Evolutionary conservation across 1,140 invertebrate genomes (phyloP).

Genomic region (Sesamia nonagrioides): DNA sequence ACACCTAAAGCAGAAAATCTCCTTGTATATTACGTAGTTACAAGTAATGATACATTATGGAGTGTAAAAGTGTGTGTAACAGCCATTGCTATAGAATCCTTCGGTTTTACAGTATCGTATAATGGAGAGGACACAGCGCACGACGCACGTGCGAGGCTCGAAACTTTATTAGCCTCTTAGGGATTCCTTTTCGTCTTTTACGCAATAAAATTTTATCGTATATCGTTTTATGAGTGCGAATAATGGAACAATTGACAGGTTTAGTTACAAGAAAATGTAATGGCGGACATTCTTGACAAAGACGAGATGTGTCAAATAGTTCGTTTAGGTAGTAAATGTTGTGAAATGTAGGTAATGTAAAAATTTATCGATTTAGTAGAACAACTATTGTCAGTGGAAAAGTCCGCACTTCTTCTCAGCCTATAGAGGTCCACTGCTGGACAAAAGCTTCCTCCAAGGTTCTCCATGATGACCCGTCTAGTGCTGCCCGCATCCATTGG

Average conservation of each 20-base stretch:
- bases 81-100: neutral
- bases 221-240: conserved; percentile 5
- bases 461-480: too few relatives aligned
- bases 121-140: conserved; percentile 1
- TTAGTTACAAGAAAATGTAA: neutral
- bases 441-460: too few relatives aligned
- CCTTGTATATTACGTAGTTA: neutral
- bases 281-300: neutral
- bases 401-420: too few relatives aligned
- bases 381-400: too few relatives aligned
- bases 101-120: conserved; percentile 15
- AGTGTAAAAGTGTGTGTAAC: conserved; percentile 9
- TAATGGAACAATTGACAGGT: conserved; percentile 20
- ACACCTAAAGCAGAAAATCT: neutral
- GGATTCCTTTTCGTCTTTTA: conserved; percentile 6
- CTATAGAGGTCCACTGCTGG: too few relatives aligned
- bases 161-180: conserved; percentile 3
- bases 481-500: too few relatives aligned
- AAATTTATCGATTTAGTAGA: too few relatives aligned
- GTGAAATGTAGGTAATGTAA: too few relatives aligned
- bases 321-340: too few relatives aligned
- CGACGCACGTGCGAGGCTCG: neutral
- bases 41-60: neutral
- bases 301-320: too few relatives aligned
- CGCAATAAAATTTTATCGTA: conserved; percentile 13